Percentiles rank a stretch among this genome's conserved stretches.
Conservation (phyloP, 2,113 vertebrate species). For the Peromyscus leucopus region DNA sequence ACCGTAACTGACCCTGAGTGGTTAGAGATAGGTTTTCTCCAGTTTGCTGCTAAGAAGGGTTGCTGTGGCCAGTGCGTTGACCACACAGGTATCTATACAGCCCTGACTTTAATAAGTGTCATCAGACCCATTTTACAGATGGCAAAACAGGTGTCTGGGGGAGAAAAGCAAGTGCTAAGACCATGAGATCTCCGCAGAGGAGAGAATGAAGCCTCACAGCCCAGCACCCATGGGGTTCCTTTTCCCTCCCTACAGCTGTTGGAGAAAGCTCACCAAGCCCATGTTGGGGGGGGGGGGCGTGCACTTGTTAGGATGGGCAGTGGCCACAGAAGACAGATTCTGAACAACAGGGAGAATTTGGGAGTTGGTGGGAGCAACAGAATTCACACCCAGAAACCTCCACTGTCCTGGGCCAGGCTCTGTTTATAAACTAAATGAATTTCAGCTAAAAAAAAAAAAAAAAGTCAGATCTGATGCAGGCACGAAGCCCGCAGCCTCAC, state of each 20-base stretch:
- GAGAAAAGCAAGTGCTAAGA: not conserved
- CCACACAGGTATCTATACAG: accelerated
- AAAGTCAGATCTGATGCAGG: accelerated
- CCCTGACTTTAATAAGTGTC: accelerated
- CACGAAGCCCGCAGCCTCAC: not conserved
- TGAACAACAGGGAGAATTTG: too few species aligned
- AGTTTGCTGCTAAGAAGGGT: accelerated
- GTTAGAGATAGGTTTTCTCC: accelerated
- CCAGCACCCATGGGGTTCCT: accelerated
- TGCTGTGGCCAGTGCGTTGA: accelerated
- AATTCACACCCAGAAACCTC: not conserved
- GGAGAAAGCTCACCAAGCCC: not conserved
- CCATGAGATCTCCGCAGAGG: accelerated
- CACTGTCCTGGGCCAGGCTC: not conserved
- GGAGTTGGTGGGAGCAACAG: not conserved
- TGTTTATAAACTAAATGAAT: accelerated
- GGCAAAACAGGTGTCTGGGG: not conserved
- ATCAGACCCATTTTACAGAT: not conserved
- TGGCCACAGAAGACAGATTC: not conserved
- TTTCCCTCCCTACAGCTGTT: not conserved
- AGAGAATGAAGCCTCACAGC: accelerated
- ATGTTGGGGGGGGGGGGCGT: not conserved
- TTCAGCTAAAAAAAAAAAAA: not conserved
- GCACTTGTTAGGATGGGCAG: accelerated
- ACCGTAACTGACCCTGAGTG: accelerated